A percentile compares a stretch with the other conserved stretches of the same genome.
phyloP scores from a whole-genome alignment of 2,113 vertebrate genomes.

The Syngnathoides biaculeatus region DNA sequence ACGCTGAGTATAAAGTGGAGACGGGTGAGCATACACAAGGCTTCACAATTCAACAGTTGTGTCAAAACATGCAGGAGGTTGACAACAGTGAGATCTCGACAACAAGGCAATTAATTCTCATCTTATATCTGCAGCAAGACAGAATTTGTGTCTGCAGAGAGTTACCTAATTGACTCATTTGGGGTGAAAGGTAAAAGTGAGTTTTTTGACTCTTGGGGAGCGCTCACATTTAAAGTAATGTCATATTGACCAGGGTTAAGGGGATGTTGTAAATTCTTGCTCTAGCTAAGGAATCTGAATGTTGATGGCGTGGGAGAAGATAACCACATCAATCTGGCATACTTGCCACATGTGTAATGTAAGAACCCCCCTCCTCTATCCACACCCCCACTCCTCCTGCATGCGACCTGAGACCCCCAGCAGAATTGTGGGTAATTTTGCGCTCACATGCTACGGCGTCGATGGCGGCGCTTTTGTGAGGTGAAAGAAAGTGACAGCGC shows the following conservation, averaged over 20 bases:
- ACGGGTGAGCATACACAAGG: neutral
- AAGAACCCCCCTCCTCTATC: neutral
- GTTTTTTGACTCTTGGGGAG: slow-evolving; percentile 43
- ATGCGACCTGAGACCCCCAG: slow-evolving; percentile 89
- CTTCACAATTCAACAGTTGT: neutral
- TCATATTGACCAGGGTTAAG: slow-evolving; percentile 56
- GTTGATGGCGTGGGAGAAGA: slow-evolving; percentile 54
- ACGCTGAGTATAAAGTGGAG: slow-evolving; percentile 60
- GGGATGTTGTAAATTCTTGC: slow-evolving; percentile 47
- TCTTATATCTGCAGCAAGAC: slow-evolving; percentile 40
- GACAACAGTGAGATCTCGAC: neutral
- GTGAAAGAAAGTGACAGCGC: slow-evolving; percentile 99
- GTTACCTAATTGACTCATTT: slow-evolving; percentile 34
- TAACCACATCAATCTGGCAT: slow-evolving; percentile 65
- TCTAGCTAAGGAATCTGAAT: slow-evolving; percentile 35
- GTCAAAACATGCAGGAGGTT: neutral
- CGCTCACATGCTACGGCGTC: slow-evolving; percentile 88
- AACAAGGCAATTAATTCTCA: slow-evolving; percentile 44
- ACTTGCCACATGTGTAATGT: slow-evolving; percentile 86
- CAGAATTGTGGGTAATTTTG: slow-evolving; percentile 90
- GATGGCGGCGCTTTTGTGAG: slow-evolving; percentile 93
- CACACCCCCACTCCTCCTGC: slow-evolving; percentile 69
- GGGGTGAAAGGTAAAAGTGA: slow-evolving; percentile 48
- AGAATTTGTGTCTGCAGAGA: slow-evolving; percentile 20
- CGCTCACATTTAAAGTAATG: slow-evolving; percentile 50